Percentiles rank a stretch among this genome's conserved stretches.
These are phyloP conservation scores for Barnardius zonarius DNA, from an alignment of 2,113 vertebrate species.

Conservation along the genomic window DNA sequence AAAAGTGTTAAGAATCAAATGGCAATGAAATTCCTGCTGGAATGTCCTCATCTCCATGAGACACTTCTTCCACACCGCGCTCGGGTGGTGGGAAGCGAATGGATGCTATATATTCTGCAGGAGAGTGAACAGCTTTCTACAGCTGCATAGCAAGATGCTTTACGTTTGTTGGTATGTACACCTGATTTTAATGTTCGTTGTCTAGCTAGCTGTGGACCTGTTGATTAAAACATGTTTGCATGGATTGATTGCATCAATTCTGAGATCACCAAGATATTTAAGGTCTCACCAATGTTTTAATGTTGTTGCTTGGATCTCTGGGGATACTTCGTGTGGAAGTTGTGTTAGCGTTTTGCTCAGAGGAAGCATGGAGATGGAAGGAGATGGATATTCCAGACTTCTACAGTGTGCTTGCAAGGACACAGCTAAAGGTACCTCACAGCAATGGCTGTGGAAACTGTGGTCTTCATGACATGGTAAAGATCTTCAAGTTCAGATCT, in stretches of 20 bases:
- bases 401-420: rapidly evolving
- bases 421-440: neutral
- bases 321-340: neutral
- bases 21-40: neutral
- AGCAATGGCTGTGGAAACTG: neutral
- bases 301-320: neutral
- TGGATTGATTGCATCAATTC: neutral
- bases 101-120: neutral
- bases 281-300: neutral
- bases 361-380: neutral
- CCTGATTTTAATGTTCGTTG: neutral
- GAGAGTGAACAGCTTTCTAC: neutral
- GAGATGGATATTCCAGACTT: rapidly evolving
- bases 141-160: neutral
- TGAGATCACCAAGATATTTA: neutral
- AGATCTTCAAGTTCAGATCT: neutral
- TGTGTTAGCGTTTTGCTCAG: neutral
- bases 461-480: rapidly evolving
- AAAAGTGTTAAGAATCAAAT: neutral
- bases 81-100: neutral
- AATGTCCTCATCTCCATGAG: neutral
- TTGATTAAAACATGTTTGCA: neutral
- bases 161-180: rapidly evolving
- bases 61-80: neutral
- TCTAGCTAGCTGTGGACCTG: neutral